Base-by-base conservation (phyloP, 2,888 invertebrate species). In the Carpatolechia fugitivella region DNA sequence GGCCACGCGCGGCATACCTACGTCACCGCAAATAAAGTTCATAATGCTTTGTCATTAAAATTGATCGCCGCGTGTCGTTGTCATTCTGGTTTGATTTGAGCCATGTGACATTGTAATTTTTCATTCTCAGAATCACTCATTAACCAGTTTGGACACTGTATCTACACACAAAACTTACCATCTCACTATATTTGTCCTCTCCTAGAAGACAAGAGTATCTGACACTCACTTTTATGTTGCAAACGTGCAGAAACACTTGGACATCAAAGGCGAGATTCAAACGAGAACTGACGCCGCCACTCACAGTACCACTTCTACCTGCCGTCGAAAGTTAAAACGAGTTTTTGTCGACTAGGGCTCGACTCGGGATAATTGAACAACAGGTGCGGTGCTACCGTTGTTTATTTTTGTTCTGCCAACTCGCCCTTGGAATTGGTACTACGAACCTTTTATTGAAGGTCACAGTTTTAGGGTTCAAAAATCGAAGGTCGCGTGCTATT, bases 341-440 rank as follows among this genome's bases (percentile, higher is more conserved):
- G 74, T 79, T 78, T 74, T 73, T 74, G 73, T 75, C 62, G 59
- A 46, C 44, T n/a, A 46, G 62, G 64, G 51, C 62, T 63, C 63
- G 55, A 56, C 68, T 44, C 61, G 59, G 69, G 64, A 70, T 80
- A 78, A 80, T 78, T 73, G 72, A 67, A 72, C 77, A 75, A 80
- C 81, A 81, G 81, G 81, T 82, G 80, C 66, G 59, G 60, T 61
- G 49, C 69, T 67, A 60, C 67, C 52, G 61, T 72, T 70, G 72
- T 80, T 81, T 80, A 73, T 79, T 81, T 80, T 72, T 68, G 62
- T 63, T 62, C 54, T 35, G 35, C 13, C 49, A 41, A 41, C 10
- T 16, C 11, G 35, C 49, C 49, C 49, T 49, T 49, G n/a, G 49
- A 49, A 13, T n/a, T 29, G 44, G 40, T 41, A 41, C 40, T 20